Base-by-base conservation (phyloP, 1,140 invertebrate species). In the Lanistes nyassanus region DNA sequence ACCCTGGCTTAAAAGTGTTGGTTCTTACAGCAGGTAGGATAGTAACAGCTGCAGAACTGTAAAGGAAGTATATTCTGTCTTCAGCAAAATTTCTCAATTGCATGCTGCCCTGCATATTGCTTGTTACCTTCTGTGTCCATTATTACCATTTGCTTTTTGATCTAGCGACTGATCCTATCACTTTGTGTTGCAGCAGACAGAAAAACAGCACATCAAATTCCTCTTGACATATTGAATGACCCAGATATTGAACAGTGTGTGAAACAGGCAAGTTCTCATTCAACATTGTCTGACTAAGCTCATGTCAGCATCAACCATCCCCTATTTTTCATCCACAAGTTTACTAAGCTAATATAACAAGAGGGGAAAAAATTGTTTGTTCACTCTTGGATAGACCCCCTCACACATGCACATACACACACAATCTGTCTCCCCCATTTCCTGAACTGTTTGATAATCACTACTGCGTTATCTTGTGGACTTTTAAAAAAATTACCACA, bases 201-300 rank as follows among this genome's bases (percentile, higher is more conserved):
- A 62, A 77, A 76, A 67, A 72, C 77, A 37, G 80, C 81, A 26
- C 82, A 86, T 69, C 85, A 86, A 64, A 94, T 98, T 80, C 96
- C 96, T 2, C 93, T 94, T 80, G 93, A 94, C 80, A 92, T 98
- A 66, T 87, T 96, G 29, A 93, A 97, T 83, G 92, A 98, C 92
- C 91, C 93, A 13, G 81, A 93, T 78, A 87, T 98, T 58, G 92
- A 94, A 82, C 89, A 91, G 84, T 94, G 95, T 6, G 93, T 90
- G 16, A 81, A 80, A 75, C 78, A 81, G 80, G 86, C 86, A 67
- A 74, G 64, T 42, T 42, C 39, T 47, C 29, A 0, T n/a, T 53
- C 36, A 3, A n/a, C 5, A 26, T 34, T 7, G 26, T 66, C n/a
- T 26, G 53, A 51, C 13, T 39, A n/a, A n/a, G n/a, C n/a, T n/a